These are phyloP conservation scores for Pica pica DNA, from an alignment of 2,113 vertebrate species.

Conservation along the genomic window DNA sequence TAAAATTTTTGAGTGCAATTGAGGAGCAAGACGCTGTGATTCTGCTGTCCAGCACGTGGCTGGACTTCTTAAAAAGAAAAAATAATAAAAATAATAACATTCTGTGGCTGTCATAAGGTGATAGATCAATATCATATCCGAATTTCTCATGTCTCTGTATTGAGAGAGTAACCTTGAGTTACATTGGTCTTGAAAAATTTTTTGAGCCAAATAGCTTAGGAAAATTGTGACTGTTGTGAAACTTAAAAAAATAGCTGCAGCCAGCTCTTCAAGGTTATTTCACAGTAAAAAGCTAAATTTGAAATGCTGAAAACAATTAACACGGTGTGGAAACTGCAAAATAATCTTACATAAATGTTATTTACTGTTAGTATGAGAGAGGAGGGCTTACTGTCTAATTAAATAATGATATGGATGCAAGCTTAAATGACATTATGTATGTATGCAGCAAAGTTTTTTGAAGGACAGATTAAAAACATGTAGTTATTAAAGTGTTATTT, in stretches of 20 bases:
- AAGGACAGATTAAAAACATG: background rate
- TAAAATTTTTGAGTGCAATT: background rate
- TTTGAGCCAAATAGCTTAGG: background rate
- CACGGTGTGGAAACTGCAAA: background rate
- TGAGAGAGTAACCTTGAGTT: background rate
- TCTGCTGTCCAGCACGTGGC: background rate
- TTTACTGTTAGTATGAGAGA: background rate
- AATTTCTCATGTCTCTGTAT: background rate
- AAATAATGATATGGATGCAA: background rate
- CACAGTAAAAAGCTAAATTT: conserved; percentile 6
- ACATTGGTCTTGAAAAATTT: background rate
- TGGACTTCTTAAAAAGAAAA: background rate
- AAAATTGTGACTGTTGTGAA: background rate
- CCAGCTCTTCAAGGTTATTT: background rate
- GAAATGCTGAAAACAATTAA: conserved; percentile 16
- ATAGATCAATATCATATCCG: background rate
- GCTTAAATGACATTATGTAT: background rate
- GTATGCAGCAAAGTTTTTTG: background rate
- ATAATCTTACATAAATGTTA: background rate
- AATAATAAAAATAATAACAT: background rate
- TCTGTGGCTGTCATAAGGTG: background rate
- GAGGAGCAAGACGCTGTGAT: background rate
- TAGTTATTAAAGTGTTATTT: background rate
- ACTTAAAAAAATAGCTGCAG: background rate
- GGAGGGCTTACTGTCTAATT: background rate